phyloP scores from a whole-genome alignment of 2,797 vertebrate species.

The Phataginus tricuspis region DNA sequence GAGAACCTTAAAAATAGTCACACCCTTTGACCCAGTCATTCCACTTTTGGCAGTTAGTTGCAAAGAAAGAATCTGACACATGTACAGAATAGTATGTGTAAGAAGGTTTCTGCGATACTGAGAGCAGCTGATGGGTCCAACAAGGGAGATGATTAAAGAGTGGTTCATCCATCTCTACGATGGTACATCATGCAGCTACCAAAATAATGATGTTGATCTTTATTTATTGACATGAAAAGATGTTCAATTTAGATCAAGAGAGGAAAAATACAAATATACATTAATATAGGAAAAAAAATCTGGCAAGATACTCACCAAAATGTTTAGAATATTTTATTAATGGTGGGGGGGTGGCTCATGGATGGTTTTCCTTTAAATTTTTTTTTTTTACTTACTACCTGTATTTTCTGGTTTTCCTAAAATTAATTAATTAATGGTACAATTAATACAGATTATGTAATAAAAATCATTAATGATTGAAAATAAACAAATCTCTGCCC shows the following conservation, averaged over 20 bases:
- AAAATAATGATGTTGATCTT: not conserved
- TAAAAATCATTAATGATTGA: not conserved
- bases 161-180: not conserved
- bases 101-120: not conserved
- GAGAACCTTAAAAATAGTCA: not conserved
- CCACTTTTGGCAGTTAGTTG: not conserved
- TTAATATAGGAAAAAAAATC: not conserved
- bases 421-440: not conserved
- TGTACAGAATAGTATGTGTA: not conserved
- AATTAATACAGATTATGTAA: not conserved
- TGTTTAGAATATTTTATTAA: constrained; percentile 33
- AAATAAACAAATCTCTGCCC: not conserved
- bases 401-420: constrained; percentile 1
- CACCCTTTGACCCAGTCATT: not conserved
- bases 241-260: not conserved
- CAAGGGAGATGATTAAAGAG: not conserved
- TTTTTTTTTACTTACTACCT: not conserved
- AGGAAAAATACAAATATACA: not conserved
- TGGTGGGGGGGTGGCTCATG: not conserved
- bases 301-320: not conserved
- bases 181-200: not conserved
- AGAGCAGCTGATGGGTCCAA: not conserved
- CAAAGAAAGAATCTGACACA: not conserved
- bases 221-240: not conserved
- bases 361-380: not conserved